Evolutionary conservation across 2,113 vertebrate genomes (phyloP), one percentile per base, ranked within the genome.

Genomic region (Tursiops truncatus): DNA sequence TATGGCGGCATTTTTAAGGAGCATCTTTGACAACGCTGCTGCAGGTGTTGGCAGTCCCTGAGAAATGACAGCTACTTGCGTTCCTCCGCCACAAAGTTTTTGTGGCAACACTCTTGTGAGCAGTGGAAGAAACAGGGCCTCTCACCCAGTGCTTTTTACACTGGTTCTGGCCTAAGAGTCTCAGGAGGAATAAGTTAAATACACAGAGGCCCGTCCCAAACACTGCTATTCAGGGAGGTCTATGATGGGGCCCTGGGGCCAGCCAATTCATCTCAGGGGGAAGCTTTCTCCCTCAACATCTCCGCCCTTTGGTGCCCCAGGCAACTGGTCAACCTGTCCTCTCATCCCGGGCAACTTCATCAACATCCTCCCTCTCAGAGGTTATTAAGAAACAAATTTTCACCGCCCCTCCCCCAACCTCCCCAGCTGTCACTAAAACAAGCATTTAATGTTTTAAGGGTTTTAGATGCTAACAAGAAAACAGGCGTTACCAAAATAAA

Each of bases 401-500:
- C 36, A 41, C 58, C 47, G 56, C 36, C n/a, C 56, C 38, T 84
- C 65, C 25, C 28, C 31, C 25, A 3, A n/a, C 23, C 47, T 81
- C 74, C 58, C 73, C 41, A 95, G 91, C 50, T 63, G 50, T 47
- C 58, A 93, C 81, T 56, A 74, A 93, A 74, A 89, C n/a, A 93
- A 50, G 33, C 17, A 41, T 91, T 80, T 70, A 68, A 60, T 62
- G 31, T 70, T 84, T 86, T 53, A 74, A 83, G 81, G 79, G 56
- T 91, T 97, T 90, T 67, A 31, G 25, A 93, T 53, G 76, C n/a
- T 83, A 83, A 97, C 15, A 79, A 97, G 65, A 70, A 96, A 97
- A 93, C 7, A 93, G 74, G 14, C 36, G 3, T 63, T 77, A 71
- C 84, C 81, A 88, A 97, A 91, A 89, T 90, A 80, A 95, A 96